phyloP scores from a whole-genome alignment of 1,140 invertebrate genomes.

The Arctopsyche grandis region DNA sequence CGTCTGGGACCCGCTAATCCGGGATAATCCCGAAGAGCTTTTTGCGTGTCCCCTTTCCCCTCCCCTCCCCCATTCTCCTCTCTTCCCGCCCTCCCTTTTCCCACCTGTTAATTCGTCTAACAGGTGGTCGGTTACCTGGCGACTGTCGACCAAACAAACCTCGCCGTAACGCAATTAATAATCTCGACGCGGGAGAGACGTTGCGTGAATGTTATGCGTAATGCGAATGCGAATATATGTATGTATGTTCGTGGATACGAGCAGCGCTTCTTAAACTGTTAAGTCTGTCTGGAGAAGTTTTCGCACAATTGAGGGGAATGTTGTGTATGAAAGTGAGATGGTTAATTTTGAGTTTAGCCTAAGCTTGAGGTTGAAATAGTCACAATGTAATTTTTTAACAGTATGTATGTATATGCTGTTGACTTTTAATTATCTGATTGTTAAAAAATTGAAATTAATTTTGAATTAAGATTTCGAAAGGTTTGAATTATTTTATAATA shows the following conservation, averaged over 20 bases:
- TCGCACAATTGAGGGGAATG: too few relatives aligned
- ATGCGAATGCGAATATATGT: background rate
- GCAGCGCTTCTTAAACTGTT: too few relatives aligned
- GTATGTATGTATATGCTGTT: too few relatives aligned
- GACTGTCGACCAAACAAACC: constrained; percentile 10
- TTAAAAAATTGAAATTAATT: too few relatives aligned
- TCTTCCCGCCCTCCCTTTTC: background rate
- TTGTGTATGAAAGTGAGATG: too few relatives aligned
- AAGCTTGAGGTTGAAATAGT: too few relatives aligned
- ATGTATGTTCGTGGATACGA: background rate
- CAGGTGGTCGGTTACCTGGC: constrained; percentile 29
- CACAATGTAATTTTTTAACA: too few relatives aligned
- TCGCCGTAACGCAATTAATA: constrained; percentile 3
- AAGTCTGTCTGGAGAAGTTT: too few relatives aligned
- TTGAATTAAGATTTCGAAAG: too few relatives aligned
- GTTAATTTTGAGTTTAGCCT: too few relatives aligned
- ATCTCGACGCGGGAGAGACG: background rate
- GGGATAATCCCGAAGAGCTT: constrained; percentile 14
- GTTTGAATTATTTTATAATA: too few relatives aligned
- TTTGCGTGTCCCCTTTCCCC: background rate
- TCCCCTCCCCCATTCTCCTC: background rate
- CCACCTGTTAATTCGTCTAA: constrained; percentile 20
- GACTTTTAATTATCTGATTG: too few relatives aligned
- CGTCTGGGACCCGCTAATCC: background rate
- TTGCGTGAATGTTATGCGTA: background rate